Conservation (phyloP, 2,888 invertebrate species). For the Pachycephus smyrnensis region DNA sequence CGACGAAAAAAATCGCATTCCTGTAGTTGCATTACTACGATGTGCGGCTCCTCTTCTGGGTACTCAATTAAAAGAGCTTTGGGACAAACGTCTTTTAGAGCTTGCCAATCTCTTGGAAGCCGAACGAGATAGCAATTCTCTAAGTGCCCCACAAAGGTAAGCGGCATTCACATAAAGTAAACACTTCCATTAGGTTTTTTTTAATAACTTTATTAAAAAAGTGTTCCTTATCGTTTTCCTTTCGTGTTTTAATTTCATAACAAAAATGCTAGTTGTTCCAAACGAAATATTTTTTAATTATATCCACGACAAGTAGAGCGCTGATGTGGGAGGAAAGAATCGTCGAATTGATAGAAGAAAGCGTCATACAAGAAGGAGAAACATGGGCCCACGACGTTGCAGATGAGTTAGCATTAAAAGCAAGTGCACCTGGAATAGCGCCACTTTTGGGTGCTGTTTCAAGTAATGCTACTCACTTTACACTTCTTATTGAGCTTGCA, state of each 20-base stretch:
- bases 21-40: conserved; percentile 48
- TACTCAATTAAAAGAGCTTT: conserved; percentile 48
- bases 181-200: not conserved
- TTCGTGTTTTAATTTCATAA: not conserved
- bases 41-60: conserved; percentile 53
- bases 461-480: conserved; percentile 44
- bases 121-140: conserved; percentile 24
- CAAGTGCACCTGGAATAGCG: conserved; percentile 37
- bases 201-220: not conserved
- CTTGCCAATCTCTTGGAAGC: conserved; percentile 43
- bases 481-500: conserved; percentile 45
- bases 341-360: conserved; percentile 55
- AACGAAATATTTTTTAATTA: not conserved
- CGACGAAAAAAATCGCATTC: conserved; percentile 45
- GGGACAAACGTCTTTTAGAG: conserved; percentile 49
- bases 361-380: conserved; percentile 51
- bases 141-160: conserved; percentile 31
- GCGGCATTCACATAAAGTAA: not conserved
- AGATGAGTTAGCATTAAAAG: conserved; percentile 46
- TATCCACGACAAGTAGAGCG: not conserved
- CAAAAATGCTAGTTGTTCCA: not conserved
- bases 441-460: conserved; percentile 52
- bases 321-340: conserved; percentile 52
- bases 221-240: not conserved
- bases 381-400: conserved; percentile 54